Conservation (phyloP, 2,888 invertebrate genomes). For the Caenorhabditis uteleia region DNA sequence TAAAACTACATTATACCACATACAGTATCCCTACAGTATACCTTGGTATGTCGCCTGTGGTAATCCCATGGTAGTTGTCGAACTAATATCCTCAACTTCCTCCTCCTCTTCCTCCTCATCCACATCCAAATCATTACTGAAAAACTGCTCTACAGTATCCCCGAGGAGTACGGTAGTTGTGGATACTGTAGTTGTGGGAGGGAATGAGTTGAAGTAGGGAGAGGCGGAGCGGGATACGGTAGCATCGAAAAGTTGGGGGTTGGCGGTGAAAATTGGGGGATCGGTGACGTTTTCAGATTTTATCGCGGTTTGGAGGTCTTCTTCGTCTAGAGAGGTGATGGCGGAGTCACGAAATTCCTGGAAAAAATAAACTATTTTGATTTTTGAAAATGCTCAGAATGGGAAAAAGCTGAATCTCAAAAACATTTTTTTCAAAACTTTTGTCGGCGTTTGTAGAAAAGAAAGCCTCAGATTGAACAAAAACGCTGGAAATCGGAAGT, state of each 20-base stretch:
- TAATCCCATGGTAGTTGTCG: neutral
- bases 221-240: slow-evolving; percentile 9
- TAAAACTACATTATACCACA: neutral
- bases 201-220: slow-evolving; percentile 23
- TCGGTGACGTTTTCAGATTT: neutral
- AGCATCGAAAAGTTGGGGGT: slow-evolving; percentile 16
- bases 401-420: too few species aligned
- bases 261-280: too few species aligned
- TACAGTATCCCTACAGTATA: neutral
- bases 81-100: neutral
- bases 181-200: slow-evolving; percentile 10
- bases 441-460: too few species aligned
- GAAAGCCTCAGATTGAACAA: too few species aligned
- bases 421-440: too few species aligned
- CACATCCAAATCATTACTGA: neutral
- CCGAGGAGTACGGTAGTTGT: slow-evolving; percentile 4
- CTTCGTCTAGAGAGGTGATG: slow-evolving; percentile 6
- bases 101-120: slow-evolving; percentile 19
- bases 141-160: neutral
- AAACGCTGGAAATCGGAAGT: too few species aligned
- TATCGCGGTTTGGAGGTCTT: slow-evolving; percentile 1
- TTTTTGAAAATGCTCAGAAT: too few species aligned
- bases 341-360: too few species aligned
- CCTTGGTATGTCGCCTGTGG: neutral
- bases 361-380: too few species aligned